Evolutionary conservation across 2,797 vertebrate genomes (phyloP), one percentile per base, ranked within the genome.

Genomic region (Carapus acus): DNA sequence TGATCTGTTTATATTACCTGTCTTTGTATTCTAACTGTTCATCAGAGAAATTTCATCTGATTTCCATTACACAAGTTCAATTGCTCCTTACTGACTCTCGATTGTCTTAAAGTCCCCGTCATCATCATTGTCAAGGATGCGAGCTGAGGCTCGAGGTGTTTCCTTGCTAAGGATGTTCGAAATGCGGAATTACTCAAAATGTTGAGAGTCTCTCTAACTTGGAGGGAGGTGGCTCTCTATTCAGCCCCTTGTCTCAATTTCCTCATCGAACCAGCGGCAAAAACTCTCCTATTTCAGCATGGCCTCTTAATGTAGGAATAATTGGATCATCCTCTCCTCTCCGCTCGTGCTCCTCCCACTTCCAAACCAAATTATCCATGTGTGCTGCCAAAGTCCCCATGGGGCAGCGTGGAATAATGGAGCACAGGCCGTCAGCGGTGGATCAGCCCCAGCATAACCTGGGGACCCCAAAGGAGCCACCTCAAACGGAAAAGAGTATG

Each of bases 261-360:
- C 65, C 54, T 71, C 58, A 49, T 41, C 54, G 63, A 77, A 63
- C 44, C 59, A 62, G 57, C 53, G 18, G 24, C 58, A 76, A 41
- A 73, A 73, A 62, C 53, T 58, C 68, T 75, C 74, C 60, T 49
- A 42, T 75, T 77, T 82, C 69, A 77, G 69, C 34, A 51, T 21
- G 59, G 67, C 52, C 78, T 74, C 69, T 54, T 80, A 81, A 83
- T 75, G 75, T 67, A 63, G 62, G 67, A 79, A 74, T 82, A 85
- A 85, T 82, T 76, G 61, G 79, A 81, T 85, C 73, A 80, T 77
- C 68, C 73, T 76, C 75, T 77, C 68, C 73, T 76, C 75, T 69
- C 67, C 50, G 67, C 43, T 69, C 40, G 43, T 63, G 75, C 76
- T 76, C 59, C 69, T 73, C 68, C 71, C 58, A 34, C 62, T 63